Percentiles rank a stretch among this genome's conserved stretches.
Conservation (phyloP, 2,797 vertebrate species). For the Ctenopoma kingsleyae region DNA sequence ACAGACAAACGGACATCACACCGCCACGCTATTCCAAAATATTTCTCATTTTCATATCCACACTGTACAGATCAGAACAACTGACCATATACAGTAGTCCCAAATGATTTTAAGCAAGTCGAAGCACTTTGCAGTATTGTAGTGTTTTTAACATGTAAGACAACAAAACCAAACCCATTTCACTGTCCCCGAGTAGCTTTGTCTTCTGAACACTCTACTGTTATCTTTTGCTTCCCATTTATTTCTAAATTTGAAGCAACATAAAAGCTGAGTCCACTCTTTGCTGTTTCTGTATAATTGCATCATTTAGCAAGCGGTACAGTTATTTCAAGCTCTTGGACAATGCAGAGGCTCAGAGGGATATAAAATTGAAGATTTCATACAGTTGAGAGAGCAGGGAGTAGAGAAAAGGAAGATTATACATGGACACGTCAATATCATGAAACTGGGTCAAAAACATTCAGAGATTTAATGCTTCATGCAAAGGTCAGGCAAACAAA, state of each 20-base stretch:
- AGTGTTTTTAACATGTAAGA: conserved; percentile 23
- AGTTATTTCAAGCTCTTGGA: conserved; percentile 60
- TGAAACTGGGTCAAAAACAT: conserved; percentile 17
- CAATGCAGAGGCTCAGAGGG: conserved; percentile 22
- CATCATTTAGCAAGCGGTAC: conserved; percentile 63
- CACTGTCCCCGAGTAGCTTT: conserved; percentile 40
- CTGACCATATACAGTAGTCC: conserved; percentile 17
- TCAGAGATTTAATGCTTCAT: not conserved
- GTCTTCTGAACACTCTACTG: conserved; percentile 30
- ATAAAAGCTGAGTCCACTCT: conserved; percentile 54
- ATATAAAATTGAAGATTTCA: conserved; percentile 35
- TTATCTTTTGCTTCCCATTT: conserved; percentile 44
- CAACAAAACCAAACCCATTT: conserved; percentile 7
- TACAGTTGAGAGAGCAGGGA: not conserved
- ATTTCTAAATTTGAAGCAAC: conserved; percentile 62
- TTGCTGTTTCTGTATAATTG: conserved; percentile 58
- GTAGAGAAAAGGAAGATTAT: not conserved
- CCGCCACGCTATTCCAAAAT: conserved; percentile 24
- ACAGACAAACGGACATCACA: conserved; percentile 47
- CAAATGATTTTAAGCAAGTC: conserved; percentile 6
- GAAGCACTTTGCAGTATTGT: conserved; percentile 19
- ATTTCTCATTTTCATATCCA: conserved; percentile 21
- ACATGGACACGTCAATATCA: conserved; percentile 20
- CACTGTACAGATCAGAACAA: conserved; percentile 19
- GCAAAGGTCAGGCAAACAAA: conserved; percentile 11